Percentiles rank a stretch among this genome's conserved stretches.
Evolutionary conservation across 2,888 invertebrate species (phyloP).

Genomic region (Papilio elwesi): DNA sequence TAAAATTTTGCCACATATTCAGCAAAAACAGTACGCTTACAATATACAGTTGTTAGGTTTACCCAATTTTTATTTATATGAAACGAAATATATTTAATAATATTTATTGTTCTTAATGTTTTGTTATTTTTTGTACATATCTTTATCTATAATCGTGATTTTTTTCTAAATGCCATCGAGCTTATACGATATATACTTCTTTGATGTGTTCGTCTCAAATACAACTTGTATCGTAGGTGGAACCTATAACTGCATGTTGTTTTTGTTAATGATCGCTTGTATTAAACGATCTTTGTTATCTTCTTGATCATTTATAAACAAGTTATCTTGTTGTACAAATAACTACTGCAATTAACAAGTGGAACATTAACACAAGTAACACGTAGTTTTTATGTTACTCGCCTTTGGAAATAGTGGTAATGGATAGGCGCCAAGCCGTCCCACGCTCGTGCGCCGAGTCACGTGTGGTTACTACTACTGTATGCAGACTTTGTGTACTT

Average conservation of each 20-base stretch:
- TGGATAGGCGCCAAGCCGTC: slow-evolving; percentile 66
- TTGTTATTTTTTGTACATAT: too few species aligned
- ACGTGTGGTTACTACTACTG: slow-evolving; percentile 64
- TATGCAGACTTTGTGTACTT: slow-evolving; percentile 65
- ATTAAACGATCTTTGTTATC: background rate
- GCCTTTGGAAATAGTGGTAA: background rate
- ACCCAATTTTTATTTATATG: background rate
- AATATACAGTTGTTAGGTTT: background rate
- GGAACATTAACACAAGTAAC: background rate
- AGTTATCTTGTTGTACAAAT: background rate
- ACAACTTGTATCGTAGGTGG: background rate
- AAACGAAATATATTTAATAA: background rate
- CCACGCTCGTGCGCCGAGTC: slow-evolving; percentile 49
- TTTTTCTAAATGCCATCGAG: background rate
- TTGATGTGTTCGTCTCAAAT: background rate
- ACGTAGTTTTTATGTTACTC: background rate
- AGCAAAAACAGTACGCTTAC: background rate
- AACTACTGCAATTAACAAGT: slow-evolving; percentile 3
- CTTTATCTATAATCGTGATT: too few species aligned
- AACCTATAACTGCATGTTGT: background rate
- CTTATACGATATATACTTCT: background rate
- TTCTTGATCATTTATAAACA: background rate
- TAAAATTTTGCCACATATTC: background rate
- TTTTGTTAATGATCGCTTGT: background rate
- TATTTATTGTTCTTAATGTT: background rate